Conservation (phyloP, 2,113 vertebrate species). For the Stegastes partitus region DNA sequence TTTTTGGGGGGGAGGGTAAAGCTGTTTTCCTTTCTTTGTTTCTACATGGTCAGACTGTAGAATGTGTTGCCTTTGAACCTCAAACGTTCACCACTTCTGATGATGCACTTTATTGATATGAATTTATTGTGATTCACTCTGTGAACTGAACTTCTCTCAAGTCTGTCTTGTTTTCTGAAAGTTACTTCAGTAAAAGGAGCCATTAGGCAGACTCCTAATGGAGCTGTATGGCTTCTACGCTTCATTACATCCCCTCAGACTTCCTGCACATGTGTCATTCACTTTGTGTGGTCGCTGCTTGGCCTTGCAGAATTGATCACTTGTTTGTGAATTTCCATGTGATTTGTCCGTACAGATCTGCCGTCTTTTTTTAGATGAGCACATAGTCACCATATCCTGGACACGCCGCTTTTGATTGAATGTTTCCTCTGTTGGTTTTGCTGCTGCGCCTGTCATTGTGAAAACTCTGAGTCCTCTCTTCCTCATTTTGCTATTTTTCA, state of each 20-base stretch:
- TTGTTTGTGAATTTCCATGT: conserved; percentile 41
- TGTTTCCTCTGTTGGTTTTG: conserved; percentile 74
- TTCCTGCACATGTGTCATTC: conserved; percentile 7
- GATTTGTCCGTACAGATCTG: background rate
- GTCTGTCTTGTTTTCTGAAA: conserved; percentile 9
- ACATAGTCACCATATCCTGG: conserved; percentile 65
- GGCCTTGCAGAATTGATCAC: background rate
- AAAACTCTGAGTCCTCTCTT: conserved; percentile 66
- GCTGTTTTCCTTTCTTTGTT: conserved; percentile 46
- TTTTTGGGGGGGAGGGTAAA: conserved; percentile 36
- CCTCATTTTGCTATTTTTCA: conserved; percentile 73
- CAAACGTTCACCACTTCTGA: background rate
- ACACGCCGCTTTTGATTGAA: conserved; percentile 51
- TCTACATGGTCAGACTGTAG: conserved; percentile 23
- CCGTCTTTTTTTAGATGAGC: conserved; percentile 45
- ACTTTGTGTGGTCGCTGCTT: background rate
- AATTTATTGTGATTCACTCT: background rate
- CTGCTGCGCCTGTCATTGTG: conserved; percentile 55
- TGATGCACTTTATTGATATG: background rate
- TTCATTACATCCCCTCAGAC: conserved; percentile 9
- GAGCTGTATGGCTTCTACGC: background rate
- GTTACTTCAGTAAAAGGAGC: background rate
- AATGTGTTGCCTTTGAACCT: conserved; percentile 17
- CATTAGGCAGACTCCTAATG: background rate
- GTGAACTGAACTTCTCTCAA: background rate